Conservation (phyloP, 2,797 vertebrate species). For the Eulemur mongoz region DNA sequence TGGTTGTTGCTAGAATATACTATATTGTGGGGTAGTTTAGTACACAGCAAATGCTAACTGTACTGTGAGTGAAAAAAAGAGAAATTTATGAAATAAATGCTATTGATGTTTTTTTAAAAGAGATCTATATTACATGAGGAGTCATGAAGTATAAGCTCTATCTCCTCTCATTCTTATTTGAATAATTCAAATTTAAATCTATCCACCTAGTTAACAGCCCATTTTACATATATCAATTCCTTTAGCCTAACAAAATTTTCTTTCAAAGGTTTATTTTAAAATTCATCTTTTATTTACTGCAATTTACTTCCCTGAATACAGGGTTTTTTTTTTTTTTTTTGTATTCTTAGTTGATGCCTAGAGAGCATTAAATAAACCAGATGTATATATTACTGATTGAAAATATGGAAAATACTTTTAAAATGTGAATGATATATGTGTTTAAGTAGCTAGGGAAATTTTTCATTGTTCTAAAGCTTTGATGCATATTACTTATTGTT, state of each 20-base stretch:
- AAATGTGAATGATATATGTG: neutral
- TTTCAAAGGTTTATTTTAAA: conserved; percentile 4
- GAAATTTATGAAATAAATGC: neutral
- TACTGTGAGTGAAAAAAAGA: neutral
- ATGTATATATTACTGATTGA: neutral
- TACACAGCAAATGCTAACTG: neutral
- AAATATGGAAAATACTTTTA: conserved; percentile 27
- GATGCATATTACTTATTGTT: neutral
- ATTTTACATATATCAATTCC: neutral
- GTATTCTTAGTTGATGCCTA: neutral
- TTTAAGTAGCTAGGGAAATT: neutral
- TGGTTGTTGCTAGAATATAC: neutral
- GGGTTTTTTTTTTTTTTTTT: neutral
- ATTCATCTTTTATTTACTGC: neutral
- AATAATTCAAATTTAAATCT: neutral
- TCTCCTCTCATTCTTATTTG: neutral
- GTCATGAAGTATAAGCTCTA: neutral
- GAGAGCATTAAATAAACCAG: neutral
- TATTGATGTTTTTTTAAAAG: neutral
- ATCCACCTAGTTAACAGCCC: neutral
- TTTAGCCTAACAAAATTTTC: neutral
- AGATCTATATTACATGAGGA: neutral
- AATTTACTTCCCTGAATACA: neutral
- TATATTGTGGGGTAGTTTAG: neutral
- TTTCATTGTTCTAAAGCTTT: conserved; percentile 37